Evolutionary conservation across 2,888 invertebrate genomes (phyloP).

Genomic region (Gerris lacustris): DNA sequence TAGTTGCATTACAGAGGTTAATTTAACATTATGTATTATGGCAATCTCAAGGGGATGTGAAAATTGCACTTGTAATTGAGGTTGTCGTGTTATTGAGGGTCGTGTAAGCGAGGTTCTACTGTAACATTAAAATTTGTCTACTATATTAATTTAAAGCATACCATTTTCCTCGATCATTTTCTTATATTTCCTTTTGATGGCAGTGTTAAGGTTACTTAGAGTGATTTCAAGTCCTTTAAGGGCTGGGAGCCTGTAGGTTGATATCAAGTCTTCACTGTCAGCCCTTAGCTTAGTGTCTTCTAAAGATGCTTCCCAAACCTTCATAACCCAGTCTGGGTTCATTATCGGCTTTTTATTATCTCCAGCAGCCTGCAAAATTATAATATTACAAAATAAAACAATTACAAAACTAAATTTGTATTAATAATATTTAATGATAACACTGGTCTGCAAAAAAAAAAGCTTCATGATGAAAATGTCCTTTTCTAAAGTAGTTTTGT

Average conservation of each 20-base stretch:
- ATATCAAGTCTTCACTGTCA: slow-evolving; percentile 53
- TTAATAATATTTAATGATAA: too few relatives aligned
- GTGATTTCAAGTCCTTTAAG: slow-evolving; percentile 69
- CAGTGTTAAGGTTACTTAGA: slow-evolving; percentile 56
- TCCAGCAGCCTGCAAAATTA: slow-evolving; percentile 49
- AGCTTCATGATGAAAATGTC: too few relatives aligned
- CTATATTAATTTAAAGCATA: slow-evolving; percentile 34
- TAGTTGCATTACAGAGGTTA: too few relatives aligned
- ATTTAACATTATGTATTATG: too few relatives aligned
- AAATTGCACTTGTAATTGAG: too few relatives aligned
- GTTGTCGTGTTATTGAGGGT: too few relatives aligned
- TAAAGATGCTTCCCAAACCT: slow-evolving; percentile 63
- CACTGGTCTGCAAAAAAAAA: too few relatives aligned
- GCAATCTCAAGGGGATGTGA: too few relatives aligned
- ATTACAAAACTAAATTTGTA: too few relatives aligned
- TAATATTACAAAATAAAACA: not conserved
- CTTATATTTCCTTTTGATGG: slow-evolving; percentile 52
- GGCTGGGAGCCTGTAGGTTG: slow-evolving; percentile 49
- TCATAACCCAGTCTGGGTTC: slow-evolving; percentile 63
- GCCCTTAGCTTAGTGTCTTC: slow-evolving; percentile 42
- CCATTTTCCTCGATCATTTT: slow-evolving; percentile 58
- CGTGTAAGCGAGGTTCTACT: too few relatives aligned
- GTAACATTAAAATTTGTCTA: too few relatives aligned
- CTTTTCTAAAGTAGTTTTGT: too few relatives aligned
- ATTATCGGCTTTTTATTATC: slow-evolving; percentile 58